Conservation (phyloP, 2,888 invertebrate genomes). For the Masnerella sp. region DNA sequence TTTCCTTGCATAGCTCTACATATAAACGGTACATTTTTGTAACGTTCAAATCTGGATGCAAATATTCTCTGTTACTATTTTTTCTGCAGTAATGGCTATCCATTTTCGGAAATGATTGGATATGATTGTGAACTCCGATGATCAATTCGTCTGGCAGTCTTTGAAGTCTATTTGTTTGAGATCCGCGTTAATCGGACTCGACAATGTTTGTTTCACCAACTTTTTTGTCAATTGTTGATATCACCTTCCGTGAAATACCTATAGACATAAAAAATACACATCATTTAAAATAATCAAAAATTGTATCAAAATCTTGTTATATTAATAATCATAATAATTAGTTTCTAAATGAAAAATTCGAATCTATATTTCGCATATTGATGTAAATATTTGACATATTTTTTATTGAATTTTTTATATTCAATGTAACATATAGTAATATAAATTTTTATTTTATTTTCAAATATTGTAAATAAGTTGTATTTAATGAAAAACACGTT, state of each 20-base stretch:
- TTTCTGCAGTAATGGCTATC: constrained; percentile 46
- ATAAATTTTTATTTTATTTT: too few relatives aligned
- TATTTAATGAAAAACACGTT: too few relatives aligned
- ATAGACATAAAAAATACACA: background rate
- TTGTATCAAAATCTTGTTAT: too few relatives aligned
- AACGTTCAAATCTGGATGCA: constrained; percentile 26
- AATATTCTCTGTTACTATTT: constrained; percentile 29
- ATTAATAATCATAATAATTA: too few relatives aligned
- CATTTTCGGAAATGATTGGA: constrained; percentile 48
- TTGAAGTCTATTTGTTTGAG: background rate
- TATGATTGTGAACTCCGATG: constrained; percentile 38
- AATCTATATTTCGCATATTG: too few relatives aligned
- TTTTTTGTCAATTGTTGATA: background rate
- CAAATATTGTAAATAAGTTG: too few relatives aligned
- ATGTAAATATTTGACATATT: too few relatives aligned
- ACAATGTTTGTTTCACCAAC: background rate
- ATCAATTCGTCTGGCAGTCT: background rate
- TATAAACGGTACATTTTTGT: constrained; percentile 31
- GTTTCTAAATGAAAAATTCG: too few relatives aligned
- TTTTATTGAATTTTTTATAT: too few relatives aligned
- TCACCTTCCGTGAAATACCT: background rate
- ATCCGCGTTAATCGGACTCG: background rate
- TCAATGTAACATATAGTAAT: too few relatives aligned
- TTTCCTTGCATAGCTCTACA: background rate
- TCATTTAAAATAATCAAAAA: background rate